Base-by-base conservation (phyloP, 37 sponge, comb jelly and placozoan genomes). In the Theonella swinhoei region DNA sequence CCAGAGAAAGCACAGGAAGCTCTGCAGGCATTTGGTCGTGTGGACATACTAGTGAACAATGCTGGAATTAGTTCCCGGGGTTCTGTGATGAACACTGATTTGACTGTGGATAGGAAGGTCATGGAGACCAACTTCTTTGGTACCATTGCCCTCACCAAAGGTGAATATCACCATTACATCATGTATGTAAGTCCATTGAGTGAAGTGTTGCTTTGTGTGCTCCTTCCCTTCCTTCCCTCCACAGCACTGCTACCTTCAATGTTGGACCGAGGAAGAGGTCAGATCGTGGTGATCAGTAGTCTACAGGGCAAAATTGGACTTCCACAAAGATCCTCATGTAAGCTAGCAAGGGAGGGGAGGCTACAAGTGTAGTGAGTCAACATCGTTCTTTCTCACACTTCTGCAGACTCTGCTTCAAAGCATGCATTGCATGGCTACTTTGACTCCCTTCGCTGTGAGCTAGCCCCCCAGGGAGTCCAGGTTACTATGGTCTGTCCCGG, bases 41-140 rank as follows among this genome's bases (percentile, higher is more conserved):
- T 94, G 3, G 95, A 94, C 71, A 73, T 94, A 23, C 79, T 94
- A 0, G 47, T 94, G 42, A 94, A 94, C 70, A 94, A 94, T 64
- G 95, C 93, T 42, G 95, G 95, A 0, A 68, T 94, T 28, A 94
- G 95, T 42, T 89, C 90, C 11, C 65, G 95, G 11, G 76, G 93
- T 5, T 11, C 42, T 42, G 90, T 80, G 33, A 0, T 88, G 64
- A 93, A 94, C 4, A 89, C 95, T 14, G 62, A 75, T 41, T 35
- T 81, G 1, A 72, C 33, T 0, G 93, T 92, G 9, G 89, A 94
- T 63, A 36, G 91, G 22, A 70, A 33, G 42, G 31, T 94, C 31
- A 94, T 94, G 95, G 92, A 91, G 61, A 86, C 88, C 37, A 94
- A 94, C 75, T 94, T 72, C 83, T 94, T 94, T 79, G 95, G 92